A percentile compares a stretch with the other conserved stretches of the same genome.
Conservation (phyloP, 2,888 invertebrate species). For the Graphium colonna region DNA sequence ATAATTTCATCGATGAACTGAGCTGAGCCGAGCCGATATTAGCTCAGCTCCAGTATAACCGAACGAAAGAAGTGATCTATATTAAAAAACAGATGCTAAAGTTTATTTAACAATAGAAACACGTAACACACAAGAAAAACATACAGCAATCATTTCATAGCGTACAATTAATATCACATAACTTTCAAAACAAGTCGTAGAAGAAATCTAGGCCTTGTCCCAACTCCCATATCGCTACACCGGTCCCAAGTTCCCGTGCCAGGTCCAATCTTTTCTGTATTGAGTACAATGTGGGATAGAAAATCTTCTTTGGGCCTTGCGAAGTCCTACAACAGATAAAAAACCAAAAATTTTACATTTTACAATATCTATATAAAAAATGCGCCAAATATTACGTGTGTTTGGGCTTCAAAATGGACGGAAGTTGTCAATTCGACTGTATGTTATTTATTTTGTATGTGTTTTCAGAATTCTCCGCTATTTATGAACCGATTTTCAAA, state of each 20-base stretch:
- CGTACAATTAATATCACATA: conserved; percentile 65
- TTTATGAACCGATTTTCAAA: too few relatives aligned
- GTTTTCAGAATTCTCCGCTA: too few relatives aligned
- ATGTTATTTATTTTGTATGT: too few relatives aligned
- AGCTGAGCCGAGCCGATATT: too few relatives aligned
- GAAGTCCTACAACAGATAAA: conserved; percentile 78
- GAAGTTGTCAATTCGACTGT: too few relatives aligned
- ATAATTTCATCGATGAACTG: too few relatives aligned
- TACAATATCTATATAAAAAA: neutral
- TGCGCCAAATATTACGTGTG: too few relatives aligned
- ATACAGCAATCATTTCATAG: conserved; percentile 50
- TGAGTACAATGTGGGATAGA: conserved; percentile 94
- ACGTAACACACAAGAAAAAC: neutral
- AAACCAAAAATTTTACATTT: too few relatives aligned
- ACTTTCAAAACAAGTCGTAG: conserved; percentile 85
- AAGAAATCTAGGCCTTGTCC: conserved; percentile 97
- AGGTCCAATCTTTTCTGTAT: conserved; percentile 89
- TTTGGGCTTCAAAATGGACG: too few relatives aligned
- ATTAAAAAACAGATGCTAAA: too few relatives aligned
- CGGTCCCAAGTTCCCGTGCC: conserved; percentile 88
- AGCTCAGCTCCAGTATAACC: too few relatives aligned
- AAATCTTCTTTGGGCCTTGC: conserved; percentile 87
- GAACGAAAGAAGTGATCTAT: too few relatives aligned
- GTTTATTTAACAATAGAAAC: conserved; percentile 4
- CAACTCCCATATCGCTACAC: conserved; percentile 96